A percentile compares a stretch with the other conserved stretches of the same genome.
phyloP scores from a whole-genome alignment of 2,888 invertebrate species.

The Rhagium mordax region DNA sequence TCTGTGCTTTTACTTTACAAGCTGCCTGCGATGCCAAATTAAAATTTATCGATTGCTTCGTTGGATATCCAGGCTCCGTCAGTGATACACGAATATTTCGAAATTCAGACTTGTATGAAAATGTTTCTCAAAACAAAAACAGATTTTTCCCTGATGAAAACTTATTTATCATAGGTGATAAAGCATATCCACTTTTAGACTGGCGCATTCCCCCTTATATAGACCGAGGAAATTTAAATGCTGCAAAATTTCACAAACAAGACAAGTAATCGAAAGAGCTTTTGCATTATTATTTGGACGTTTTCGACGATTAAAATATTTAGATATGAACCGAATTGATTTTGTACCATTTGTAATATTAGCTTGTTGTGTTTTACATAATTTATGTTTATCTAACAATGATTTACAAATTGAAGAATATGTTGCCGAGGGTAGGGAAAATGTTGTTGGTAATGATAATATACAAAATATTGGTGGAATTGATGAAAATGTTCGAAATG shows the following conservation, averaged over 20 bases:
- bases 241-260: no score
- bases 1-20: no score
- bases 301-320: constrained; percentile 42
- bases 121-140: neutral
- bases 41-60: constrained; percentile 49
- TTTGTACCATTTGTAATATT: constrained; percentile 39
- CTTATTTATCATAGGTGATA: no score
- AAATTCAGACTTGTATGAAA: constrained; percentile 44
- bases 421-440: neutral
- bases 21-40: constrained; percentile 48
- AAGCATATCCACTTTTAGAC: no score
- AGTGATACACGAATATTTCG: constrained; percentile 51
- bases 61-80: no score
- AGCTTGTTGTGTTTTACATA: constrained; percentile 46
- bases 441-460: no score
- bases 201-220: no score
- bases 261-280: constrained; percentile 44
- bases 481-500: no score
- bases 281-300: constrained; percentile 44
- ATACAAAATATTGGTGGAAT: no score
- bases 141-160: no score
- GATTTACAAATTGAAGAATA: neutral
- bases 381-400: constrained; percentile 38
- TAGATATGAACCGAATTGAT: constrained; percentile 45
- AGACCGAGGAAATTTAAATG: no score